Evolutionary conservation across 2,888 invertebrate species (phyloP), one percentile per base, ranked within the genome.

Genomic region (Fragum fragum): DNA sequence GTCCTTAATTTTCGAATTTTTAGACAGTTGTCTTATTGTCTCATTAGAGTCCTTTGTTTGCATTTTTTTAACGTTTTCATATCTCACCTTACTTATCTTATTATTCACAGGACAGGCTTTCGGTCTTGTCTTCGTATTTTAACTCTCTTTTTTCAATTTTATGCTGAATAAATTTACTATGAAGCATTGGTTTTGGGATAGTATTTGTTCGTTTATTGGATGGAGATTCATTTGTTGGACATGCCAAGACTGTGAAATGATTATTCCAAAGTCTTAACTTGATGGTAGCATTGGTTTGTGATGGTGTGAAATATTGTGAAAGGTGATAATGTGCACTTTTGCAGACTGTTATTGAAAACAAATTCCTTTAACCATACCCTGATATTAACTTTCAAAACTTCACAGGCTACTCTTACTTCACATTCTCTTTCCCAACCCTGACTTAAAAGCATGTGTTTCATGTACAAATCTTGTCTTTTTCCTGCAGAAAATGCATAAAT

Each of bases 371-470:
- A 26, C 42, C 70, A 73, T 18, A 68, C 57, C 28, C n/a, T 11
- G 21, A 76, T 76, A n/a, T 76, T 52, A 9, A 52, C n/a, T 1
- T 71, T 47, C 14, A 76, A 39, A 3, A 76, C 21, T 47, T 47
- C 39, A 36, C 26, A 61, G 23, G 76, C 70, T 16, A 32, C 70
- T 18, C 42, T 42, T 5, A 76, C 59, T 63, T 76, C 76, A 76
- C 52, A 61, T 23, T 42, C 39, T 28, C 47, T 70, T 28, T 52
- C 76, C 76, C 76, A 76, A 1, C 55, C 47, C 26, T 71, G 42
- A 6, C 61, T n/a, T 2, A 42, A 14, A 23, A 76, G 47, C 76
- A 76, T 76, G 16, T 63, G 52, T 32, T 3, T 16, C 14, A 1
- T 16, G 36, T 75, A 75, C 5, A 16, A 9, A 63, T 42, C 26